Conservation (phyloP, 2,888 invertebrate species). For the Coleophora flavipennella region DNA sequence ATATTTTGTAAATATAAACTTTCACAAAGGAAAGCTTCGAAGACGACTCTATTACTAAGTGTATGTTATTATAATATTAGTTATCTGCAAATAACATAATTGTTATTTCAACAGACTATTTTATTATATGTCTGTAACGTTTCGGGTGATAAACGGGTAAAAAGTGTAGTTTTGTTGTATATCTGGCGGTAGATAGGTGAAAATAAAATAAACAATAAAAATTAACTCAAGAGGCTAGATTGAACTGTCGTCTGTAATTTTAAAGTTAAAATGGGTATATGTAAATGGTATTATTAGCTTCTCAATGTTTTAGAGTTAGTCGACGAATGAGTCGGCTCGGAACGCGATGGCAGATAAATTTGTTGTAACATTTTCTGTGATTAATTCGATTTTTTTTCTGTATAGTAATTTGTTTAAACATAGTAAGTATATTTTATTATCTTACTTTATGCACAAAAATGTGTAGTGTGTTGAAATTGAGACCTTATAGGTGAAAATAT, state of each 20-base stretch:
- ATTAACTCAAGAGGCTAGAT: conserved; percentile 56
- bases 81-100: too few relatives aligned
- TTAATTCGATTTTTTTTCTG: conserved; percentile 12
- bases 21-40: too few relatives aligned
- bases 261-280: conserved; percentile 39
- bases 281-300: conserved; percentile 63
- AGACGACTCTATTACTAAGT: too few relatives aligned
- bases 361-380: conserved; percentile 21
- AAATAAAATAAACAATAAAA: conserved; percentile 50
- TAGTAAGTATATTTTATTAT: too few relatives aligned
- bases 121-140: conserved; percentile 12
- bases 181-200: conserved; percentile 59
- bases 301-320: conserved; percentile 73
- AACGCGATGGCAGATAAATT: conserved; percentile 62
- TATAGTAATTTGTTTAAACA: conserved; percentile 19
- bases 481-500: too few relatives aligned
- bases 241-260: conserved; percentile 47
- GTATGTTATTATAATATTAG: too few relatives aligned
- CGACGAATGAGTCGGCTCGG: conserved; percentile 68
- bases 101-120: conserved; percentile 11
- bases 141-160: conserved; percentile 68
- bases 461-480: too few relatives aligned
- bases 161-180: conserved; percentile 47
- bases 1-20: too few relatives aligned
- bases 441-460: too few relatives aligned